These are phyloP conservation scores for Carlito syrichta DNA, from an alignment of 2,113 vertebrate genomes.

Conservation along the genomic window DNA sequence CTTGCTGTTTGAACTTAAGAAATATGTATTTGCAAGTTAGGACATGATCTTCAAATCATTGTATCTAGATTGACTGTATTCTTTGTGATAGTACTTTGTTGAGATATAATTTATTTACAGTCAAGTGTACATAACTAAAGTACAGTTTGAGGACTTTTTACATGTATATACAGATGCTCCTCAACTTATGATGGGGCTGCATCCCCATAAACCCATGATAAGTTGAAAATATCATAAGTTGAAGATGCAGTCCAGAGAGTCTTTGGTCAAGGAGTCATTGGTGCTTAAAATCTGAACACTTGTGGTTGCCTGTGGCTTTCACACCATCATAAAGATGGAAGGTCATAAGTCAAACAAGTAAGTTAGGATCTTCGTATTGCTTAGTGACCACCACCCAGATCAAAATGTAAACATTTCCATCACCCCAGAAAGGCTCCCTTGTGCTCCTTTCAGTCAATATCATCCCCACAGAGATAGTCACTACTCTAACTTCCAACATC, in stretches of 20 bases:
- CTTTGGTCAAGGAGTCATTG: background rate
- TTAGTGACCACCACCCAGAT: background rate
- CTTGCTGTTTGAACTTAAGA: constrained; percentile 18
- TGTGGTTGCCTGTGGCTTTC: background rate
- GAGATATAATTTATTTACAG: background rate
- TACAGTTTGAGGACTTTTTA: background rate
- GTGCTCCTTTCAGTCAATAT: background rate
- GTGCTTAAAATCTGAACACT: background rate
- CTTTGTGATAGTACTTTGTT: background rate
- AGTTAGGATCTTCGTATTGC: background rate
- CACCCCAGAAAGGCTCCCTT: background rate
- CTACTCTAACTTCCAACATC: background rate
- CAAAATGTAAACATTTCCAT: background rate
- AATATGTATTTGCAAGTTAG: background rate
- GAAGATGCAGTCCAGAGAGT: background rate
- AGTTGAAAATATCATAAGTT: background rate
- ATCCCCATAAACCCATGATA: background rate
- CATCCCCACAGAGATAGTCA: background rate
- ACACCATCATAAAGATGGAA: background rate
- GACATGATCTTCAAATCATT: constrained; percentile 12
- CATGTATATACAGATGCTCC: background rate
- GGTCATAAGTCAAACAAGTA: background rate
- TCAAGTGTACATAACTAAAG: background rate
- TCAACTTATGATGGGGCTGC: background rate
- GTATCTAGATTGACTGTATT: background rate